Percentiles rank a stretch among this genome's conserved stretches.
Evolutionary conservation across 2,797 vertebrate species (phyloP).

Genomic region (Schizopygopsis pylzovi): DNA sequence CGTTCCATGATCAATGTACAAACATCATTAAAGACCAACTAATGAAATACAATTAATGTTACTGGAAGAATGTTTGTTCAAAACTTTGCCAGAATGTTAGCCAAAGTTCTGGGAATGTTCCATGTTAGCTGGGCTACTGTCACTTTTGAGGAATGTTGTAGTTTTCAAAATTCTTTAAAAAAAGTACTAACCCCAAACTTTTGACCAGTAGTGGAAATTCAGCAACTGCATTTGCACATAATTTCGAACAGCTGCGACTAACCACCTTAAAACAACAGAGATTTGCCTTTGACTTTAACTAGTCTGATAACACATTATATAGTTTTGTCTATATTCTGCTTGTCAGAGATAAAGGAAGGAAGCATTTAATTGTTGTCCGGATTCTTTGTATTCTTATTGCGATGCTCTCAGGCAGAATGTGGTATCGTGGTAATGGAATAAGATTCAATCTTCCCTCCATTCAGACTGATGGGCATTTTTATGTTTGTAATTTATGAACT

Average conservation of each 20-base stretch:
- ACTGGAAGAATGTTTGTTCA: background rate
- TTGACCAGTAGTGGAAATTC: background rate
- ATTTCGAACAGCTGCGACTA: background rate
- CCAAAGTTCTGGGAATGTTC: background rate
- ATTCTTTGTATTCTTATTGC: slow-evolving; percentile 35
- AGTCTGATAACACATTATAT: slow-evolving; percentile 18
- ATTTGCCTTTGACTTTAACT: slow-evolving; percentile 19
- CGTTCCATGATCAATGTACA: background rate
- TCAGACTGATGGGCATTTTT: slow-evolving; percentile 47
- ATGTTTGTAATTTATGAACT: slow-evolving; percentile 62
- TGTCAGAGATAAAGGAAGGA: slow-evolving; percentile 23
- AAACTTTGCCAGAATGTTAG: background rate
- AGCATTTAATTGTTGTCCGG: slow-evolving; percentile 6
- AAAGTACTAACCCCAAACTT: background rate
- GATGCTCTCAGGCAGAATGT: slow-evolving; percentile 29
- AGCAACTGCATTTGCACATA: slow-evolving; percentile 5
- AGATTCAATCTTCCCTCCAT: slow-evolving; percentile 41
- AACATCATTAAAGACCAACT: background rate
- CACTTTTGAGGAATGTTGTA: background rate
- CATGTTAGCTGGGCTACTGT: background rate
- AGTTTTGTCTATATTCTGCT: slow-evolving; percentile 30
- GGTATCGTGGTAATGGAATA: slow-evolving; percentile 47
- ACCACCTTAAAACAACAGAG: slow-evolving; percentile 23
- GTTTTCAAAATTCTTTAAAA: background rate
- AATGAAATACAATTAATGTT: background rate